Percentiles rank a stretch among this genome's conserved stretches.
These are phyloP conservation scores for Macquaria australasica DNA, from an alignment of 2,113 vertebrate species.

Conservation along the genomic window DNA sequence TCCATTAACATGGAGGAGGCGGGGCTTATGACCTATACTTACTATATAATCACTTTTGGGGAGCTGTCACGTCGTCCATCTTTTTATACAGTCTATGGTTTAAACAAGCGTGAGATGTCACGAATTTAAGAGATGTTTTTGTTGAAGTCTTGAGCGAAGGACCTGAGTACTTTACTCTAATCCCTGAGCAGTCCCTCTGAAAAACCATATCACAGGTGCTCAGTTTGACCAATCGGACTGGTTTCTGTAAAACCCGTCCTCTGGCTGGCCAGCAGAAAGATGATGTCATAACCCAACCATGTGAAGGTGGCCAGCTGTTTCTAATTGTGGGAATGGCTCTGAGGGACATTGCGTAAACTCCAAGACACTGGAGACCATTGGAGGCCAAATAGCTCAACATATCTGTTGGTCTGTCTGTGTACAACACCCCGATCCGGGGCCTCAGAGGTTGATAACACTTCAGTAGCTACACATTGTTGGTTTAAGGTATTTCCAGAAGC, in stretches of 20 bases:
- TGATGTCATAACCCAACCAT: conserved; percentile 52
- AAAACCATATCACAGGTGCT: neutral
- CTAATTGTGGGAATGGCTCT: conserved; percentile 31
- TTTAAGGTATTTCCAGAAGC: conserved; percentile 57
- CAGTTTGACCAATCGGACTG: conserved; percentile 8
- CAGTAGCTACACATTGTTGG: conserved; percentile 41
- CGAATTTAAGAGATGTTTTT: neutral
- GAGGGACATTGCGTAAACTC: conserved; percentile 49
- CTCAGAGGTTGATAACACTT: conserved; percentile 32
- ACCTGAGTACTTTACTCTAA: neutral
- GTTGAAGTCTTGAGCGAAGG: too few relatives aligned
- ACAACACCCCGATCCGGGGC: neutral
- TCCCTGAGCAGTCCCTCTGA: neutral
- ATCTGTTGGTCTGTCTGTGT: conserved; percentile 17
- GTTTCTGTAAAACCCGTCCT: conserved; percentile 1
- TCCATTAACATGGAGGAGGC: too few relatives aligned
- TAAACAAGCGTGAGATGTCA: neutral
- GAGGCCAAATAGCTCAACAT: conserved; percentile 15
- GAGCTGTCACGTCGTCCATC: too few relatives aligned
- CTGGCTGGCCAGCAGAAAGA: conserved; percentile 10
- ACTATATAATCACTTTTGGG: too few relatives aligned
- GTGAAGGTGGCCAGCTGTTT: conserved; percentile 74
- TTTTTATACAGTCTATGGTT: neutral
- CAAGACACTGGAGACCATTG: conserved; percentile 1
- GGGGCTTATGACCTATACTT: too few relatives aligned